Percentiles rank a stretch among this genome's conserved stretches.
Conservation (phyloP, 1,140 invertebrate genomes). For the Ruditapes philippinarum region DNA sequence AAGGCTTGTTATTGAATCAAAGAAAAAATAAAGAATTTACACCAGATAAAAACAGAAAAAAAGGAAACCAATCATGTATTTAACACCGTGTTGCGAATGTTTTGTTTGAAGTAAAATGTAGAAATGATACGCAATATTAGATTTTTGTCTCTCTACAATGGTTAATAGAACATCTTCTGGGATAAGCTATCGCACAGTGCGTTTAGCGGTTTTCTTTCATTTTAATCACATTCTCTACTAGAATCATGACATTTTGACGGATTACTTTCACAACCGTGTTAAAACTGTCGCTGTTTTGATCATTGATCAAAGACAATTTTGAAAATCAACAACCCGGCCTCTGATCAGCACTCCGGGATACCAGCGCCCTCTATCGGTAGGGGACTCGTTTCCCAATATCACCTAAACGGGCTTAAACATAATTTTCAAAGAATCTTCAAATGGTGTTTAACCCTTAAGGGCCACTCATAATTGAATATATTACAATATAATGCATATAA, state of each 20-base stretch:
- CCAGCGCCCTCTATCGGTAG: constrained; percentile 10
- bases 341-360: constrained; percentile 18
- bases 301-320: constrained; percentile 40
- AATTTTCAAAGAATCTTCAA: constrained; percentile 45
- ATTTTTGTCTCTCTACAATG: not conserved
- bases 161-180: not conserved
- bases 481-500: constrained; percentile 67
- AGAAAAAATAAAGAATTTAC: no score
- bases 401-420: constrained; percentile 31
- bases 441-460: constrained; percentile 45
- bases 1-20: no score
- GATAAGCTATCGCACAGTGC: constrained; percentile 4
- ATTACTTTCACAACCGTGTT: constrained; percentile 49
- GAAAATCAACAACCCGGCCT: constrained; percentile 21
- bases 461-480: constrained; percentile 61
- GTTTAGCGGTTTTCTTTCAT: constrained; percentile 45
- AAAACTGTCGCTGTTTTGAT: constrained; percentile 34
- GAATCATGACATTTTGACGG: constrained; percentile 57
- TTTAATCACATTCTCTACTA: constrained; percentile 56
- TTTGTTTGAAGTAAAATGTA: constrained; percentile 5
- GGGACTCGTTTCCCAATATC: constrained; percentile 40
- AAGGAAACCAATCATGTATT: no score
- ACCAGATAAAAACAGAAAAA: no score
- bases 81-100: not conserved
- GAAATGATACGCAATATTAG: constrained; percentile 33